Evolutionary conservation across 53 echinoderm and acorn worm genomes (phyloP), one percentile per base, ranked within the genome.

Genomic region (Echinarachnius parma): DNA sequence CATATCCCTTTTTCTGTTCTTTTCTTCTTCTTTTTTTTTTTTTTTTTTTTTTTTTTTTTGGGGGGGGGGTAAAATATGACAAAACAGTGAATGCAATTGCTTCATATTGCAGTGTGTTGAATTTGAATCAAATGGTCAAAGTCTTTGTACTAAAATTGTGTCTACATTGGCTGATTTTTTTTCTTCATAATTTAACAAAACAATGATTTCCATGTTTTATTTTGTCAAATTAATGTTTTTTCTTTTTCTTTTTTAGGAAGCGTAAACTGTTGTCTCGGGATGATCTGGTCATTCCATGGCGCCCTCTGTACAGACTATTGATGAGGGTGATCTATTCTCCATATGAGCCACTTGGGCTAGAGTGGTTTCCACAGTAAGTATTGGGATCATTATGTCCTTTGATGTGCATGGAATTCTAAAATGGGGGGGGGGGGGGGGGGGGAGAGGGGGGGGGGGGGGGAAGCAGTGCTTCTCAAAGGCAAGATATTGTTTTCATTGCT

Each of bases 281-380:
- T 19, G 95, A 95, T 67, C 77, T 95, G 1, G 63, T 78, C 47
- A 76, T 95, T 44, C 83, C 77, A 62, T 95, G 95, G 95, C 70
- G 76, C 57, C 95, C 95, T 42, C 76, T 95, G 18, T 82, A 95
- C 52, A 60, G 60, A 61, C 30, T 95, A 42, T 71, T 87, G 69
- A 87, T 90, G 37, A 56, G 87, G 29, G 48, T 90, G 27, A 48
- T 86, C 11, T 90, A 90, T 71, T 95, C 95, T 10, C 74, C 60
- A 44, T 90, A 90, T 68, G 95, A 95, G 42, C 80, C 81, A 48
- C 78, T 95, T 5, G 95, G 90, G 8, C 61, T 90, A 69, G 87
- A 87, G 37, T 90, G 95, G 95, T 75, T 84, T 61, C 90, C 95
- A 28, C 84, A 84, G 95, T 90, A 44, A 90, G 81, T 76, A 13